A percentile compares a stretch with the other conserved stretches of the same genome.
Evolutionary conservation across 2,113 vertebrate species (phyloP).

Genomic region (Fregetta grallaria): DNA sequence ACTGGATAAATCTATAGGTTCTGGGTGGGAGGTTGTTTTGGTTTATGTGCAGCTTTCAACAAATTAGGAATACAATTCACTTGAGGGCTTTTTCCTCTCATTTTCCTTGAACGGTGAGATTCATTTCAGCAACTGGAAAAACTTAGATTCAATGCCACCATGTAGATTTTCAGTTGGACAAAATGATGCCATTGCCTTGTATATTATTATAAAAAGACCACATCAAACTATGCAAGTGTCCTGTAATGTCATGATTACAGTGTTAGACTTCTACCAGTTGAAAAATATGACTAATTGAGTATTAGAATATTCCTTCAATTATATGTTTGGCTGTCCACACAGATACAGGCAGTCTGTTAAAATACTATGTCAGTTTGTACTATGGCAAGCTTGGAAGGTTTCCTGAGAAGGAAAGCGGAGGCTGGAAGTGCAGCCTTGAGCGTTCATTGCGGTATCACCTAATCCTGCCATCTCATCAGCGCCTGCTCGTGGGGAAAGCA

Average conservation of each 20-base stretch:
- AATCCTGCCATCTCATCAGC: neutral
- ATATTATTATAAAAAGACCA: conserved; percentile 57
- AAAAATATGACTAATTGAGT: conserved; percentile 62
- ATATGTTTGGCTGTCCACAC: conserved; percentile 10
- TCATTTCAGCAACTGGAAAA: conserved; percentile 32
- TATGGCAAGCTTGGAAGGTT: neutral
- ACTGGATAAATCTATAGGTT: neutral
- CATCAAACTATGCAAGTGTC: conserved; percentile 52
- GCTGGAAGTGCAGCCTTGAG: neutral
- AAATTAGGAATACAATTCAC: neutral
- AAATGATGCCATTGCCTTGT: conserved; percentile 40
- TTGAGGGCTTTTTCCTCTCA: neutral
- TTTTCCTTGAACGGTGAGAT: neutral
- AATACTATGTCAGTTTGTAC: neutral
- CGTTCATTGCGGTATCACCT: neutral
- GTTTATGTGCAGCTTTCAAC: neutral
- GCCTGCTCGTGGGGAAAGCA: neutral
- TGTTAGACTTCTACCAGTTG: neutral
- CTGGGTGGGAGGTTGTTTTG: neutral
- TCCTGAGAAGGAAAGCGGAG: neutral
- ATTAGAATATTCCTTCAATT: conserved; percentile 55
- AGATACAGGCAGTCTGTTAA: neutral
- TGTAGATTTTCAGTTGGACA: conserved; percentile 17
- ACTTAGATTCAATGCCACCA: neutral
- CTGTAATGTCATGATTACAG: conserved; percentile 47